Conservation (phyloP, 2,113 vertebrate genomes). For the Trachemys scripta region DNA sequence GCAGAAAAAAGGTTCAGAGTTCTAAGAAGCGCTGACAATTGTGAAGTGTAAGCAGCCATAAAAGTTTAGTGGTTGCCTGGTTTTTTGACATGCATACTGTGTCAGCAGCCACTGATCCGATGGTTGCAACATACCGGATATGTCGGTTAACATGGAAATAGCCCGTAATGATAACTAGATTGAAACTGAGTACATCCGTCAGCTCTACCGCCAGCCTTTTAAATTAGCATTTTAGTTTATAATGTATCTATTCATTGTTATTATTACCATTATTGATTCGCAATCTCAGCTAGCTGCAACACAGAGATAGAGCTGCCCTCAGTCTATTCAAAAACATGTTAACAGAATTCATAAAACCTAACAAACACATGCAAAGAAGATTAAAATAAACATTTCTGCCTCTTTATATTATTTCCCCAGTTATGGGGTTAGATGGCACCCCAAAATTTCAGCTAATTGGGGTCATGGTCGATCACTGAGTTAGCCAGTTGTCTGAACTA, state of each 20-base stretch:
- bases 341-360: constrained; percentile 9
- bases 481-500: neutral
- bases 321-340: neutral
- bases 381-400: constrained; percentile 35
- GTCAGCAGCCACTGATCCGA: neutral
- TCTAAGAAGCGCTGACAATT: neutral
- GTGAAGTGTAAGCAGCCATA: neutral
- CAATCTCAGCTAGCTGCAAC: neutral
- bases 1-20: neutral
- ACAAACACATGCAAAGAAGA: constrained; percentile 5
- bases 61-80: neutral
- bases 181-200: neutral
- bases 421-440: neutral
- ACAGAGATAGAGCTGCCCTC: neutral
- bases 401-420: neutral
- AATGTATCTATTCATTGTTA: neutral
- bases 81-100: neutral
- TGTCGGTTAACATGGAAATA: neutral
- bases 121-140: neutral
- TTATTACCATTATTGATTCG: neutral
- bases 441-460: neutral
- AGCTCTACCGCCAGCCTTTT: constrained; percentile 18
- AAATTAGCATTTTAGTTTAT: neutral
- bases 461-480: neutral
- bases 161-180: neutral